These are phyloP conservation scores for Bufo bufo DNA, from an alignment of 2,113 vertebrate genomes.

Conservation along the genomic window DNA sequence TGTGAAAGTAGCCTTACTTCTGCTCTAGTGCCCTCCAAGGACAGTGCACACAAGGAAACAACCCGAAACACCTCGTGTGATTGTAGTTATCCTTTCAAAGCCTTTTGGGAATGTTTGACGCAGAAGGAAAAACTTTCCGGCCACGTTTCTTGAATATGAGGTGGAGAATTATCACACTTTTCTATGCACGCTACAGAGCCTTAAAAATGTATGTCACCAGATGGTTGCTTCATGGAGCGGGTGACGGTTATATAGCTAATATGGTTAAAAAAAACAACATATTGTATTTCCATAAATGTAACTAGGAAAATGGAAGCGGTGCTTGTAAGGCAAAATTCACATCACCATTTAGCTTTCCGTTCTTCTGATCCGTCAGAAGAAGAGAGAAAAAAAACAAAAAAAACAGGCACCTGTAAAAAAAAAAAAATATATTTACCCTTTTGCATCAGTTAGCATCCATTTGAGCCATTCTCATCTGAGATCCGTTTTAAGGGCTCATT, in stretches of 20 bases:
- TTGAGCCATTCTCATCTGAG: no score
- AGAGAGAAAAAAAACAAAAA: no score
- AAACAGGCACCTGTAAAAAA: no score
- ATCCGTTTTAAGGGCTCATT: no score
- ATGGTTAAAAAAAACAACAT: neutral
- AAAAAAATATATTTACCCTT: no score
- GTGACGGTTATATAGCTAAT: neutral
- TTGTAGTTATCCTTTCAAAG: neutral
- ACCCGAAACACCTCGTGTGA: neutral
- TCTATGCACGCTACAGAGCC: neutral
- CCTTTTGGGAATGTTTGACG: neutral
- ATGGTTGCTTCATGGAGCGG: neutral
- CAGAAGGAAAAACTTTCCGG: neutral
- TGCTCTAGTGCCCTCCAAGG: neutral
- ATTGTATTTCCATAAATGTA: neutral
- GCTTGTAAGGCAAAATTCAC: no score
- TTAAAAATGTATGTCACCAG: constrained; percentile 5
- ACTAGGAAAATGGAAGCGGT: neutral
- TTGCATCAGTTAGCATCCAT: no score
- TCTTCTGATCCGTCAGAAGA: no score
- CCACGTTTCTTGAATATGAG: neutral
- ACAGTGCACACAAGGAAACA: neutral
- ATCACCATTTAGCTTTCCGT: no score
- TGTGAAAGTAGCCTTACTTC: neutral
- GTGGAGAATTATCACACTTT: neutral